Evolutionary conservation across 2,888 invertebrate genomes (phyloP).

Genomic region (Alitta virens): DNA sequence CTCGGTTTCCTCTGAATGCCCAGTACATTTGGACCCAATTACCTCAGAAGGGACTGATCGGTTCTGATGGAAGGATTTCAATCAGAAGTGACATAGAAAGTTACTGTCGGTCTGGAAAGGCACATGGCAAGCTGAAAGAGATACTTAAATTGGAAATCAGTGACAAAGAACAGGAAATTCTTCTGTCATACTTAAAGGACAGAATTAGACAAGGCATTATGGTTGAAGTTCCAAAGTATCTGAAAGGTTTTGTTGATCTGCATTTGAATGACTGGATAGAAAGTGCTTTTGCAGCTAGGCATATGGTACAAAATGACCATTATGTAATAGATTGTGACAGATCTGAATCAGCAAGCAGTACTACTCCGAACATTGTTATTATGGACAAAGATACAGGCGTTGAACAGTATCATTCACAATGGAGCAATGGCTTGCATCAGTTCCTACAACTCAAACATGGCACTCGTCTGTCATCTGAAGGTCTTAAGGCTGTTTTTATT

Average conservation of each 20-base stretch:
- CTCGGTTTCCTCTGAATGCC: no score
- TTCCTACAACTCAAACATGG: constrained; percentile 32
- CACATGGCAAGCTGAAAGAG: background rate
- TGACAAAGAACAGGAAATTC: background rate
- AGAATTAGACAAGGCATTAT: background rate
- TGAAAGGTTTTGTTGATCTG: constrained; percentile 14
- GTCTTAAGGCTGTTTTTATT: constrained; percentile 26
- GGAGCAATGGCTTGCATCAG: constrained; percentile 31
- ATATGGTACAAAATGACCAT: constrained; percentile 22
- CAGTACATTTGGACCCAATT: no score
- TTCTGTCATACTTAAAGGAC: background rate
- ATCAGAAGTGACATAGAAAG: background rate
- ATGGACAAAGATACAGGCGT: constrained; percentile 14
- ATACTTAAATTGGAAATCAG: background rate
- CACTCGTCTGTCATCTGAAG: constrained; percentile 14
- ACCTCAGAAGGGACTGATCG: no score
- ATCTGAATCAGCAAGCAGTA: constrained; percentile 29
- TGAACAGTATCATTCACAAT: constrained; percentile 5
- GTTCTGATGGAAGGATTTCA: no score
- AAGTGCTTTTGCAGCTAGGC: constrained; percentile 27
- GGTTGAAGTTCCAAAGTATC: constrained; percentile 3
- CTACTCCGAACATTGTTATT: constrained; percentile 30
- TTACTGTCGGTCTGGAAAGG: background rate
- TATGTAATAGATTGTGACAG: constrained; percentile 26
- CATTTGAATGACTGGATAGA: constrained; percentile 19